Evolutionary conservation across 2,797 vertebrate species (phyloP).

Genomic region (Arremon aurantiirostris): DNA sequence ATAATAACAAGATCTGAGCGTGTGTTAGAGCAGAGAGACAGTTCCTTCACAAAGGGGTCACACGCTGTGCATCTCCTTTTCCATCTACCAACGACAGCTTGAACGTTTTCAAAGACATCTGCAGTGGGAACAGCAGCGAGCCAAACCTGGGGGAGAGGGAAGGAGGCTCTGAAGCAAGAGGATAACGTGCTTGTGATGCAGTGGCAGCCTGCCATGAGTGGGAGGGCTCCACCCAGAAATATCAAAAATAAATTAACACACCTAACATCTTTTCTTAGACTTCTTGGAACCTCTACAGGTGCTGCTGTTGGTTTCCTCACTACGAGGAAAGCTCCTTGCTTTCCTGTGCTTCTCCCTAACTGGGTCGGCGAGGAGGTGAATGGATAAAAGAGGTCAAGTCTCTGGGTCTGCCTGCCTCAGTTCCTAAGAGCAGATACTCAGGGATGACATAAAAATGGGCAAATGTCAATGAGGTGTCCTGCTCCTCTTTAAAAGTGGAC

Average conservation of each 20-base stretch:
- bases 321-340: not conserved
- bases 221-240: conserved; percentile 52
- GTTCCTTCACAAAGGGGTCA: conserved; percentile 49
- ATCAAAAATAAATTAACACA: conserved; percentile 66
- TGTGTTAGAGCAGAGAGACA: not conserved
- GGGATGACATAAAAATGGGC: not conserved
- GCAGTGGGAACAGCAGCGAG: not conserved
- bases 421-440: not conserved
- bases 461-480: not conserved
- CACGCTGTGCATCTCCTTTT: conserved; percentile 56
- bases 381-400: not conserved
- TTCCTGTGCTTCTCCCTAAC: not conserved
- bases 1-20: conserved; percentile 54
- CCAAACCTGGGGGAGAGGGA: conserved; percentile 47
- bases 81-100: conserved; percentile 46
- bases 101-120: conserved; percentile 53
- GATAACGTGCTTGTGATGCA: not conserved
- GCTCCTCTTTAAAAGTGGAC: not conserved
- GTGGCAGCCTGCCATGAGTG: conserved; percentile 54
- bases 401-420: not conserved
- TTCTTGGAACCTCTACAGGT: conserved; percentile 52
- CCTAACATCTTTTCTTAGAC: conserved; percentile 49
- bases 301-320: not conserved
- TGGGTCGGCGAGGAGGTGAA: conserved; percentile 3
- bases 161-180: conserved; percentile 24